Base-by-base conservation (phyloP, 2,888 invertebrate genomes). In the Leptothorax acervorum region DNA sequence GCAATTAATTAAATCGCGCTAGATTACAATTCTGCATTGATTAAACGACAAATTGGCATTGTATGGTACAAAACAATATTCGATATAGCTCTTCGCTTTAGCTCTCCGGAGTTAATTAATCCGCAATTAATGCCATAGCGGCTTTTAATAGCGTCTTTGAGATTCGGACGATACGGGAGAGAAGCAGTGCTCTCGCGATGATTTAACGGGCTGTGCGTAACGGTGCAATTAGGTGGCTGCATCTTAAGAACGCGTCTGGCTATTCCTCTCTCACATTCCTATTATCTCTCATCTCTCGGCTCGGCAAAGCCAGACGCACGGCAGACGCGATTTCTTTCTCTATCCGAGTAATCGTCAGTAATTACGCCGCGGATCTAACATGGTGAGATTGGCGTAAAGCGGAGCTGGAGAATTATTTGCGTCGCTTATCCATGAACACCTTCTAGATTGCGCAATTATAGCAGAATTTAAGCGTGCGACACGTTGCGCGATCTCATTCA, bases 281-380 rank as follows among this genome's bases (percentile, higher is more conserved):
- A 87, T 89, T 81, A 88, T 88, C 86, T 89, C 45, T 85, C 86
- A 88, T 90, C n/a, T 23, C 89, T 85, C 76, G 60, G 12, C 65
- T 83, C 90, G 83, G 71, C 75, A 62, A 86, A 84, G 83, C 83
- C 87, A 89, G 89, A 89, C 89, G 68, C 39, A 85, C 60, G 71
- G 86, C 88, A 89, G 88, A 88, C 89, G 85, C 86, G 87, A 91
- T 88, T 88, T 71, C 84, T 83, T 83, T 78, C 85, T 83, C 81
- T 76, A 70, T 12, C 60, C 57, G 71, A 48, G 45, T 60, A 71
- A 71, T 79, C 23, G 23, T 12, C n/a, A 9, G 42, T 55, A 78
- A 78, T 78, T 78, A 78, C 66, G 66, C 18, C 45, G 15, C 31
- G 23, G 23, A 45, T 70, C 48, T 48, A 71, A 79, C 57, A 11